These are phyloP conservation scores for Pantherophis vulpinus DNA, from an alignment of 2,797 vertebrate genomes.

Conservation along the genomic window DNA sequence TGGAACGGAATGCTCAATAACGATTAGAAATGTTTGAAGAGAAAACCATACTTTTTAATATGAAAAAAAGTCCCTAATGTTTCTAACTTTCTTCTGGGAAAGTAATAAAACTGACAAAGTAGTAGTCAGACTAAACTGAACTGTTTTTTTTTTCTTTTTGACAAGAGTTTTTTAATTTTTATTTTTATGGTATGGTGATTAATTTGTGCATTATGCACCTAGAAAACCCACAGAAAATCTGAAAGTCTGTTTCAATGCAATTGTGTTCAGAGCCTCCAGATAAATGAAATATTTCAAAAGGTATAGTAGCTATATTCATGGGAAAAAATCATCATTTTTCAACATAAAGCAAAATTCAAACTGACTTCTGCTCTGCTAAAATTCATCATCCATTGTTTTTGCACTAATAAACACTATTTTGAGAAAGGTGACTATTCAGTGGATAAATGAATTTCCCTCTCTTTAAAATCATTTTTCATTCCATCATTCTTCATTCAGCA, in stretches of 20 bases:
- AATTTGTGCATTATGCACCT: too few relatives aligned
- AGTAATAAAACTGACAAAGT: neutral
- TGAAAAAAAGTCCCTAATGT: neutral
- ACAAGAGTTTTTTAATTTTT: neutral
- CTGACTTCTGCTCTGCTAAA: neutral
- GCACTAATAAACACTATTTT: neutral
- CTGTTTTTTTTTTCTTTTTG: neutral
- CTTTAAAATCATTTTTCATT: neutral
- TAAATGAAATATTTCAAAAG: neutral
- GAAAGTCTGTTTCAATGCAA: neutral
- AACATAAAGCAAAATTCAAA: neutral
- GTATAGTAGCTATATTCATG: neutral
- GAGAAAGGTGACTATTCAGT: neutral
- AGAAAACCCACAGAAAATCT: neutral
- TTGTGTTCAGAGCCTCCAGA: neutral
- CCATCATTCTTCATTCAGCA: neutral
- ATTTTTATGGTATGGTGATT: neutral
- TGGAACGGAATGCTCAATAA: neutral
- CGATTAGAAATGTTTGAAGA: neutral
- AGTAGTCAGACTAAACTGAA: neutral
- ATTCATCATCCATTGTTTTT: neutral
- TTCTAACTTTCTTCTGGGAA: neutral
- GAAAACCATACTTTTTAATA: neutral
- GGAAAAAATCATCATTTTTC: neutral
- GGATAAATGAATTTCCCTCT: neutral